A percentile compares a stretch with the other conserved stretches of the same genome.
phyloP scores from a whole-genome alignment of 1,140 invertebrate genomes.

The Drosophila arawakana region DNA sequence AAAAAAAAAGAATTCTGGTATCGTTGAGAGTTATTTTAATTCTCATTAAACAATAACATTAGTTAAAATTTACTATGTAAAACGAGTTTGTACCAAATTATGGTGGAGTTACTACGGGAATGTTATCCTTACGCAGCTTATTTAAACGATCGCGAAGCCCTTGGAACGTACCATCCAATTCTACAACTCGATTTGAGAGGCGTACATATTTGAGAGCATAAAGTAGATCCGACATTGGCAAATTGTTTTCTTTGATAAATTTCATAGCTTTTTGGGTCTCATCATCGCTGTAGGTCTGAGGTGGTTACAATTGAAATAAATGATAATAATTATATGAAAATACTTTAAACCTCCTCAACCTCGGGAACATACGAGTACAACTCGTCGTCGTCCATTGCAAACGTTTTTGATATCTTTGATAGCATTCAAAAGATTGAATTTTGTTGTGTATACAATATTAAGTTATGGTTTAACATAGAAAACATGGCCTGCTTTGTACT shows the following conservation, averaged over 20 bases:
- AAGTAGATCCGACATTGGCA: conserved; percentile 58
- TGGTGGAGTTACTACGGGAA: conserved; percentile 12
- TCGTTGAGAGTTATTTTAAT: no score
- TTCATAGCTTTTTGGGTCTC: conserved; percentile 46
- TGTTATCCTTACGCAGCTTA: conserved; percentile 21
- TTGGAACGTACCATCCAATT: conserved; percentile 6
- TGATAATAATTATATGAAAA: background rate
- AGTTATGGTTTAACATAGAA: background rate
- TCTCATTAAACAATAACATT: background rate
- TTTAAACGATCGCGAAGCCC: conserved; percentile 21
- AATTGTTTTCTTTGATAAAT: conserved; percentile 42
- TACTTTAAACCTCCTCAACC: conserved; percentile 13
- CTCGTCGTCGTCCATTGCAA: conserved; percentile 18
- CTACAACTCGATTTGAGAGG: conserved; percentile 29
- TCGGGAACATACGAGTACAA: conserved; percentile 24
- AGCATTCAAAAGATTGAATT: conserved; percentile 7
- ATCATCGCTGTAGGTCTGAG: conserved; percentile 43
- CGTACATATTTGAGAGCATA: conserved; percentile 59
- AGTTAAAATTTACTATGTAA: background rate
- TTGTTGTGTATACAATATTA: background rate
- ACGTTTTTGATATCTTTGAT: background rate
- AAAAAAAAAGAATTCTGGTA: no score
- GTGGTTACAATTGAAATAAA: background rate
- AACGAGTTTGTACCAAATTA: background rate
- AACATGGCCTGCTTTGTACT: background rate